Conservation (phyloP, 2,113 vertebrate species). For the Onychorhynchus coronatus region DNA sequence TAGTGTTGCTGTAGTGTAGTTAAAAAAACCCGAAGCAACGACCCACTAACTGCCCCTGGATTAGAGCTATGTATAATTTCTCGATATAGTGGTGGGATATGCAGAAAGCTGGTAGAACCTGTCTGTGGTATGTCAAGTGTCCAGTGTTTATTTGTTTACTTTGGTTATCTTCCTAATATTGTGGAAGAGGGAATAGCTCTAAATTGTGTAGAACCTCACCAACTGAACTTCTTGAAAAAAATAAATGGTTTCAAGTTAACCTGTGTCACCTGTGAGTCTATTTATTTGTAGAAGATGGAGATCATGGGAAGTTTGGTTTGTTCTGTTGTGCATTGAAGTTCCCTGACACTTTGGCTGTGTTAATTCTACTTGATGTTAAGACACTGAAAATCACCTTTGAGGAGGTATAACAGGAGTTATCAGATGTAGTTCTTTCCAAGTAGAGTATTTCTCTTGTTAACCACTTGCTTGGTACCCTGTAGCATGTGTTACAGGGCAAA, state of each 20-base stretch:
- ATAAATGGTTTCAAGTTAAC: neutral
- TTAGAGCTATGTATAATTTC: neutral
- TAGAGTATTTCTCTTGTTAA: neutral
- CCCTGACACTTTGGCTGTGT: neutral
- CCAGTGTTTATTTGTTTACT: neutral
- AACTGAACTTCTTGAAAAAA: neutral
- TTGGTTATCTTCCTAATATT: neutral
- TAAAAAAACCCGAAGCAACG: neutral
- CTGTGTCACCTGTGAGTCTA: rapidly evolving
- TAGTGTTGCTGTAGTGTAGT: neutral
- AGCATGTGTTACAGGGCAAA: neutral
- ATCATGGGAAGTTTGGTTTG: neutral
- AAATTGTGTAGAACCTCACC: neutral
- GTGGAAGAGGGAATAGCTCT: neutral
- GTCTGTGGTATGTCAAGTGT: neutral
- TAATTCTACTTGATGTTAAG: neutral
- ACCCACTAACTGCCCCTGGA: neutral
- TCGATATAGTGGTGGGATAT: neutral
- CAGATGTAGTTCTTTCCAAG: neutral
- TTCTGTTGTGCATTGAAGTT: neutral
- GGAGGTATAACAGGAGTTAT: neutral
- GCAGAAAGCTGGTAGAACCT: neutral
- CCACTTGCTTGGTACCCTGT: neutral
- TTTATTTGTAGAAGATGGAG: neutral
- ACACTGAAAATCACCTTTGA: neutral